Conservation (phyloP, 2,888 invertebrate genomes). For the Allolobophora icterica region DNA sequence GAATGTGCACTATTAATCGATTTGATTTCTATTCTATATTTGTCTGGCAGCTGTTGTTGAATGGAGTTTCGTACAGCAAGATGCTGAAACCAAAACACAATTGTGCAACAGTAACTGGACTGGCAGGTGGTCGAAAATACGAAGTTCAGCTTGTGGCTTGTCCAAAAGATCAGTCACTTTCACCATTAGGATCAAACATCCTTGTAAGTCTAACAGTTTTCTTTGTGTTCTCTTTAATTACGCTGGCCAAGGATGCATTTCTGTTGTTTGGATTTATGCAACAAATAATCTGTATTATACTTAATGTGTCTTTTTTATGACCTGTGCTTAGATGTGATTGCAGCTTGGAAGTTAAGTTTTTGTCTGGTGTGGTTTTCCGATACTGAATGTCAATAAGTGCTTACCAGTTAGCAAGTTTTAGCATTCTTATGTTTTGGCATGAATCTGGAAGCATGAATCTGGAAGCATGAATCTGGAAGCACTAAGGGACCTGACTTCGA, state of each 20-base stretch:
- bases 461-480: no score
- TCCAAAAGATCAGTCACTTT: conserved; percentile 54
- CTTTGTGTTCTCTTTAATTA: background rate
- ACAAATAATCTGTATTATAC: background rate
- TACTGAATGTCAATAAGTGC: background rate
- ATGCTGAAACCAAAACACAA: conserved; percentile 59
- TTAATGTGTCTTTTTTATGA: background rate
- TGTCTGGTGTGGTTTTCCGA: background rate
- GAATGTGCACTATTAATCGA: background rate
- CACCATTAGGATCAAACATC: conserved; percentile 61
- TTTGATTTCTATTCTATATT: background rate
- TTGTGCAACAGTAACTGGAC: conserved; percentile 59
- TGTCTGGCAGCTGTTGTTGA: conserved; percentile 58
- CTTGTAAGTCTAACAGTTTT: conserved; percentile 53
- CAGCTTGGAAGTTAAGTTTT: no score
- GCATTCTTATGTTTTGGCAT: background rate
- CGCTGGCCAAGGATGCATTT: background rate
- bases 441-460: no score
- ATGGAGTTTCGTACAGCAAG: conserved; percentile 62
- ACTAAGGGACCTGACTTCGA: no score
- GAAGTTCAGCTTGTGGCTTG: conserved; percentile 59
- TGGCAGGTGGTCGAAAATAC: conserved; percentile 62
- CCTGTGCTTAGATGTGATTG: background rate
- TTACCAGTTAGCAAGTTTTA: background rate
- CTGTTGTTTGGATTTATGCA: background rate